Conservation (phyloP, 1,140 invertebrate genomes). For the Artemia franciscana region DNA sequence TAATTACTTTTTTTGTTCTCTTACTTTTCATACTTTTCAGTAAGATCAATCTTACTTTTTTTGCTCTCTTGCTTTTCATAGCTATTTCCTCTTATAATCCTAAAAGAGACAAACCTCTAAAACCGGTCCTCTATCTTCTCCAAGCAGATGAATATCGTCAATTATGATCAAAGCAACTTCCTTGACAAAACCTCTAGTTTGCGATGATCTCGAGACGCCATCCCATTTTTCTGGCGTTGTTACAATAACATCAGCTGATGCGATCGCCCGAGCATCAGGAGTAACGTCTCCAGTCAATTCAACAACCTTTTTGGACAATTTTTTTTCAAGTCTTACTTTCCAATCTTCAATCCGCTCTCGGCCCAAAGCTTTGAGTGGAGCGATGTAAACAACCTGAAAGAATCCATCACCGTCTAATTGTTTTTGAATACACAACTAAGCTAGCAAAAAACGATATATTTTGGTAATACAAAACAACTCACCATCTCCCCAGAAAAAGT, state of each 20-base stretch:
- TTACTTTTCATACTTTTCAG: too few species aligned
- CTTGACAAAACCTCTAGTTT: constrained; percentile 79
- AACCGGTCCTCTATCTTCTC: constrained; percentile 61
- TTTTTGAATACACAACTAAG: too few species aligned
- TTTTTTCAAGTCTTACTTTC: constrained; percentile 57
- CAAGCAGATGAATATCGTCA: constrained; percentile 94
- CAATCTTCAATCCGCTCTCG: constrained; percentile 89
- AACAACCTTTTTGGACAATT: constrained; percentile 60
- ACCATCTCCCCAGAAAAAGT: too few species aligned
- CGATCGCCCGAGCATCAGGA: constrained; percentile 68
- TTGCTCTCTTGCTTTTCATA: too few species aligned
- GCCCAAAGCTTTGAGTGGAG: constrained; percentile 90
- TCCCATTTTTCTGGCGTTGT: constrained; percentile 99
- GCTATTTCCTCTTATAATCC: too few species aligned
- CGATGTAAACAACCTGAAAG: constrained; percentile 84
- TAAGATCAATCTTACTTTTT: too few species aligned
- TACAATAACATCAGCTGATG: constrained; percentile 68
- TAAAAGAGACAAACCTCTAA: too few species aligned
- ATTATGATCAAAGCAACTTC: constrained; percentile 82
- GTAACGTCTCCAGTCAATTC: constrained; percentile 91
- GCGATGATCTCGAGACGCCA: constrained; percentile 90
- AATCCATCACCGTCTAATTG: too few species aligned
- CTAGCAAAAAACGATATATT: too few species aligned
- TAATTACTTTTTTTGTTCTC: too few species aligned
- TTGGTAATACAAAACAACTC: too few species aligned